Evolutionary conservation across 2,888 invertebrate species (phyloP), one percentile per base, ranked within the genome.

Genomic region (Drosophila peninsularis): DNA sequence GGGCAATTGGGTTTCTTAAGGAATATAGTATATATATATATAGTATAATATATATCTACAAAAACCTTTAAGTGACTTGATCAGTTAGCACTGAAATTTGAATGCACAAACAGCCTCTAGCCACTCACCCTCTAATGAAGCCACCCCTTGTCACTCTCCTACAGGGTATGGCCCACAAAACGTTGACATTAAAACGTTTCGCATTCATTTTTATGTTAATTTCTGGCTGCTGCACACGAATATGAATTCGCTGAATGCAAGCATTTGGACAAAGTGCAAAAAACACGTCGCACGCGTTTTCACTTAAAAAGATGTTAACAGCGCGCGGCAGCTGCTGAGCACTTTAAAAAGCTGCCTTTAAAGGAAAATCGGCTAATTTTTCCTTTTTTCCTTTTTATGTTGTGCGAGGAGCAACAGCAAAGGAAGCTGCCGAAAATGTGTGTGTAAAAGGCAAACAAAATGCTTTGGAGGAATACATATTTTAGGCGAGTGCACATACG

Each of bases 351-450:
- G 50, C 57, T 76, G 64, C 55, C 47, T 58, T n/a, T 47, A 17
- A 78, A 79, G 83, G 71, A 53, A 84, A 86, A 81, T 80, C 77
- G 72, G 84, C 83, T 83, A 83, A 83, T 87, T 87, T 83, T 80
- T 78, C 10, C 27, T 10, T 71, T 73, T 3, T n/a, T n/a, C n/a
- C n/a, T n/a, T 87, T 86, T 86, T 72, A 86, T 81, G 71, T 82
- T 79, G 62, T 68, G 78, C 47, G 57, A 63, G 64, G 41, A 41
- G 34, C 34, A 37, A 21, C 13, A 11, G 36, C 24, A 4, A 9
- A 21, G 13, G 14, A 36, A 54, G n/a, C 14, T 10, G 49, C 34
- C 39, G 27, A 17, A 37, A 47, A 47, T 36, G 21, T 34, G 9
- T 50, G 36, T 34, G 36, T 21, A 50, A 47, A 19, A 39, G 32